Base-by-base conservation (phyloP, 2,888 invertebrate species). In the Sympetrum striolatum region DNA sequence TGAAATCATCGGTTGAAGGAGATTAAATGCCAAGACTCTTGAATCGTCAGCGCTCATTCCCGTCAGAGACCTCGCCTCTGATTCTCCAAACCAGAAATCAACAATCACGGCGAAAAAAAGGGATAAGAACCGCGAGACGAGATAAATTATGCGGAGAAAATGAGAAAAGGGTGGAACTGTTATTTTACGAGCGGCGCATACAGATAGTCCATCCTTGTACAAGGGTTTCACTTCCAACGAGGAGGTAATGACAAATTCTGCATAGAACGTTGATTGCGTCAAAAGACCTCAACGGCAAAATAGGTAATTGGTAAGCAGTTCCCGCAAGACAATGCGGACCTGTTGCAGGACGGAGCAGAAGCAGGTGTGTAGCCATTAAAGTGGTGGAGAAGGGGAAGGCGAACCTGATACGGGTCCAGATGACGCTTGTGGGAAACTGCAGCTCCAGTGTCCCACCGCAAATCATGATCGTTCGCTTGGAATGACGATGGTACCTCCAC, bases 321-420 rank as follows among this genome's bases (percentile, higher is more conserved):
- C 86, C n/a, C 86, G 86, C 58, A 86, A 58, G 58, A 86, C 86
- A 86, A 86, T 86, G 86, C 82, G 58, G 39, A 44, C n/a, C 53
- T 31, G 81, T 39, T 81, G 81, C 82, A 58, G 58, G 35, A 31
- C 53, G 58, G 58, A 31, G 58, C 64, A 35, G 86, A 37, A 64
- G 86, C 64, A 64, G 60, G 86, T 64, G 86, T 35, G 39, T 64
- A 37, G 37, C 35, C 35, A 25, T n/a, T n/a, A 37, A 37, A 80
- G 37, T n/a, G 22, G 22, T 22, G 64, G 64, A 37, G 60, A 48
- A 37, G 60, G 44, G 44, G 14, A 44, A 60, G 14, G 60, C 37
- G 37, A 86, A 86, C 86, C 86, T 86, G 86, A 86, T 86, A 86
- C 86, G 86, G 86, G 86, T 86, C 86, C 86, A 86, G 86, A 86